These are phyloP conservation scores for Bibio marci DNA, from an alignment of 2,888 invertebrate genomes.

Conservation along the genomic window DNA sequence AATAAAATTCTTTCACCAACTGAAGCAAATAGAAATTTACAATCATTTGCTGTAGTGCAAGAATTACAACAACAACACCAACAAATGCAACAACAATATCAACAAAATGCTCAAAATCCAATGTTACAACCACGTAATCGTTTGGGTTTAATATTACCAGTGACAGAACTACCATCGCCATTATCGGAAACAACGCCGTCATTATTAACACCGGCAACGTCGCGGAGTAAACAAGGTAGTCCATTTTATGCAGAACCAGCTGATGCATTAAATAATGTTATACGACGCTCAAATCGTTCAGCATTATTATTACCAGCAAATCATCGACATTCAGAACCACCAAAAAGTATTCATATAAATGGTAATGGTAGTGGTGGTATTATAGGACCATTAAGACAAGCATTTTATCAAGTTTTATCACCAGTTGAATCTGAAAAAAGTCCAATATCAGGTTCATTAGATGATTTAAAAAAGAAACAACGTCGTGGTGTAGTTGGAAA, in stretches of 20 bases:
- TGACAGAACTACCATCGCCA: slow-evolving; percentile 16
- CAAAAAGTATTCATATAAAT: slow-evolving; percentile 20
- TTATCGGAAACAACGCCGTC: slow-evolving; percentile 18
- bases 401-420: slow-evolving; percentile 44
- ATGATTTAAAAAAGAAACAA: slow-evolving; percentile 34
- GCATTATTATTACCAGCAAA: slow-evolving; percentile 26
- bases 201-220: slow-evolving; percentile 17
- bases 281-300: slow-evolving; percentile 23
- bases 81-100: slow-evolving; percentile 8
- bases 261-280: slow-evolving; percentile 47
- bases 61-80: slow-evolving; percentile 4
- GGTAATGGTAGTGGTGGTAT: neutral
- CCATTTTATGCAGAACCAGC: slow-evolving; percentile 84
- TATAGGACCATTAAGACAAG: slow-evolving; percentile 16
- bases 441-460: slow-evolving; percentile 24
- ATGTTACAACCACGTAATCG: slow-evolving; percentile 17
- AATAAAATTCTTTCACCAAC: neutral
- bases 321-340: slow-evolving; percentile 44
- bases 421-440: slow-evolving; percentile 30
- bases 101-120: slow-evolving; percentile 10
- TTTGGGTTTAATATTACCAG: slow-evolving; percentile 20
- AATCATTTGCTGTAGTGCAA: neutral
- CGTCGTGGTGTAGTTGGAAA: slow-evolving; percentile 18
- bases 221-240: slow-evolving; percentile 50
- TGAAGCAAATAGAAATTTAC: neutral